Evolutionary conservation across 2,113 vertebrate genomes (phyloP), one percentile per base, ranked within the genome.

Genomic region (Oenanthe oenanthe): DNA sequence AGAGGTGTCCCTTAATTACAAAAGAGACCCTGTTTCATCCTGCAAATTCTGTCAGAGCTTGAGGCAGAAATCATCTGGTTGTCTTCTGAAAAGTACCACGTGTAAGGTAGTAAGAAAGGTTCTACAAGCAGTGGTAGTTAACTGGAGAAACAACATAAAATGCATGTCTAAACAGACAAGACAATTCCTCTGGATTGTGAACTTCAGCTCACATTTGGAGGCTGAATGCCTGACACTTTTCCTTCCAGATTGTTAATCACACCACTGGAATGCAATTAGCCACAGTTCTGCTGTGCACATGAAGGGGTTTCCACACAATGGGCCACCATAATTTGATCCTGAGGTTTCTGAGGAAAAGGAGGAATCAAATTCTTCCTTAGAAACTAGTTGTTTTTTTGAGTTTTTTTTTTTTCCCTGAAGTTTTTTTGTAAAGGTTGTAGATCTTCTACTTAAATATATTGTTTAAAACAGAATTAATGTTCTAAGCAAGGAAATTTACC

Each of bases 391-490:
- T 36, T 19, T 75, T 57, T 48, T 43, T 38, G 5, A 11, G 9
- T 65, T 75, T 81, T 65, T 75, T 19, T 26, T 16, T 76, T 53
- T 65, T 45, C 40, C 50, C n/a, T 40, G 19, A 95, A 83, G 45
- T 74, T 71, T 74, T 74, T 74, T 74, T 82, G 8, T 38, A 29
- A 83, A 66, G 31, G 31, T 85, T 31, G 13, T 16, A 48, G 75
- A 40, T 63, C 71, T 85, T 92, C 45, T 19, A 1, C 92, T 96
- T 78, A 94, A 88, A 78, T 22, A 9, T 36, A 62, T 78, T 74
- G 88, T 86, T 94, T 90, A 54, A 96, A 82, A 68, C 20, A 77
- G 53, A 91, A 89, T 95, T 94, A 93, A 73, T 61, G 80, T 74
- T 51, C 36, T 51, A 84, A 63, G 58, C 40, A 50, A 92, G 43